A percentile compares a stretch with the other conserved stretches of the same genome.
These are phyloP conservation scores for Brachionus koreanus DNA, from an alignment of 1,140 invertebrate genomes.

Conservation along the genomic window DNA sequence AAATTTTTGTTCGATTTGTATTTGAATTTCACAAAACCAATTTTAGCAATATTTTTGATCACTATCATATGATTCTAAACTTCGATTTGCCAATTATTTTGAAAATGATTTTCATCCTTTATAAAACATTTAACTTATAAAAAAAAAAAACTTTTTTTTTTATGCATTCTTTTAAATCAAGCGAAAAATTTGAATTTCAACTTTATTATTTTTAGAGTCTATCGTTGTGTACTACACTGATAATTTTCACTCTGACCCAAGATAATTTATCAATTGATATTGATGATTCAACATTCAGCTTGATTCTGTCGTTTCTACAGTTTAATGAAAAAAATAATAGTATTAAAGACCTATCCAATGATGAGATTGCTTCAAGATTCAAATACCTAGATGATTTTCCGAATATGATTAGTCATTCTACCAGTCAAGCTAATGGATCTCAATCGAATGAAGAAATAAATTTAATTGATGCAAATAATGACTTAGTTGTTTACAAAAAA, in stretches of 20 bases:
- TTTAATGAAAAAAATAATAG: not conserved
- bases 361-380: not conserved
- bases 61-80: too few relatives aligned
- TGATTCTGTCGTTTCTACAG: slow-evolving; percentile 5
- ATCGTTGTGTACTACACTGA: slow-evolving; percentile 23
- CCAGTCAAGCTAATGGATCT: not conserved
- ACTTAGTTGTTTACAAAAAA: not conserved
- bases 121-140: too few relatives aligned
- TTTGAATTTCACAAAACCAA: too few relatives aligned
- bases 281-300: not conserved
- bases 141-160: too few relatives aligned
- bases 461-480: not conserved
- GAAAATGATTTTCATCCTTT: too few relatives aligned
- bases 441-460: not conserved
- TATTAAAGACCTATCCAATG: not conserved
- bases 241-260: slow-evolving; percentile 25
- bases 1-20: too few relatives aligned
- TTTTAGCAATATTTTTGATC: too few relatives aligned
- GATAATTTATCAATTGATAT: slow-evolving; percentile 20
- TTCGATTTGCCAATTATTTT: too few relatives aligned
- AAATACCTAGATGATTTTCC: not conserved
- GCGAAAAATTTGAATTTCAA: too few relatives aligned
- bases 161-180: too few relatives aligned
- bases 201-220: too few relatives aligned
- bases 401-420: not conserved